phyloP scores from a whole-genome alignment of 2,797 vertebrate genomes.

The Falco concolor region DNA sequence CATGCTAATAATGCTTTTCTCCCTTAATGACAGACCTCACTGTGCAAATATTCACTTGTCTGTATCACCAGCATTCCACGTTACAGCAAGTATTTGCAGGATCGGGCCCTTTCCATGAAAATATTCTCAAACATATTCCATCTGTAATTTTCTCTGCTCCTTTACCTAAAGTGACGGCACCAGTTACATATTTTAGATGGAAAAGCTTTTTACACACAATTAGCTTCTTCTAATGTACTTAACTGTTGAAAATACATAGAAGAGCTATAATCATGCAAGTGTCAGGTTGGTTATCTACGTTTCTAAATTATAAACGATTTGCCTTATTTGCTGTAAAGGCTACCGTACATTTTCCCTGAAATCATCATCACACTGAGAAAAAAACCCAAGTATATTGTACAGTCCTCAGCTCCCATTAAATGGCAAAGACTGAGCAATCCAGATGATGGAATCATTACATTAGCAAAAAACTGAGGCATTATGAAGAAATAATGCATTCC shows the following conservation, averaged over 20 bases:
- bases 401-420: background rate
- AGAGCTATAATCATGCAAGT: background rate
- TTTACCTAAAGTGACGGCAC: background rate
- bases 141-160: background rate
- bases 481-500: constrained; percentile 20
- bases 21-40: background rate
- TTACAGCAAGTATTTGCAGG: background rate
- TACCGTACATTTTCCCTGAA: background rate
- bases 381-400: background rate
- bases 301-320: background rate
- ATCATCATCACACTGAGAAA: background rate
- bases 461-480: background rate
- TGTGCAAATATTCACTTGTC: background rate
- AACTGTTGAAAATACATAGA: background rate
- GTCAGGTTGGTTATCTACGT: background rate
- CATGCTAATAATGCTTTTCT: background rate
- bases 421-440: background rate
- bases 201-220: background rate
- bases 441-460: background rate
- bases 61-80: background rate
- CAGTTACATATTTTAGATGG: background rate
- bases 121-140: background rate
- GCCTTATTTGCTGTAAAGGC: background rate
- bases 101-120: background rate
- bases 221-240: background rate